Base-by-base conservation (phyloP, 2,113 vertebrate species). In the Odocoileus virginianus region DNA sequence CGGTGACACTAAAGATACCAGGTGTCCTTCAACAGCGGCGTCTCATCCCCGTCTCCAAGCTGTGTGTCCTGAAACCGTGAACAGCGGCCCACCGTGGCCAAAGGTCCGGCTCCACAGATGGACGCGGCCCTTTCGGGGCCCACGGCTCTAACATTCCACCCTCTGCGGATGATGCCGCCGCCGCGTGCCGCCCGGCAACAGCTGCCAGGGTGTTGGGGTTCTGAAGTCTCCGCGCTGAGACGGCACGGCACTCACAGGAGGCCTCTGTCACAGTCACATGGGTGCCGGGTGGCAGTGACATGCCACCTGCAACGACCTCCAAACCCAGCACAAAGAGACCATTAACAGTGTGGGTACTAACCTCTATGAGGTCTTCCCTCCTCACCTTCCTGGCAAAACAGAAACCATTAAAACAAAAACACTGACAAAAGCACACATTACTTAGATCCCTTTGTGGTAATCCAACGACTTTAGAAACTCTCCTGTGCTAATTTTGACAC, bases 151-250 rank as follows among this genome's bases (percentile, higher is more conserved):
- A 64, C 74, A 85, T 57, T 25, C 50, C 47, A 21, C 40, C 25
- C 27, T 33, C 40, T 10, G 7, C 25, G 3, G 28, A 30, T 12
- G 40, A 19, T 25, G 54, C 15, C 14, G 12, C 45, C 40, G 27
- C 33, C 21, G 33, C 13, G 1, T 7, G 54, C 61, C 40, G 0
- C 58, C 45, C 1, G 0, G 33, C 36, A 30, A 54, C 28, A 67
- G 82, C 0, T 17, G 74, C 52, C 27, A 16, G 43, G 33, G 47
- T 40, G 19, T 6, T 23, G 1, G 10, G n/a, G 67, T 23, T 40
- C 78, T 43, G 50, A 54, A 60, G 67, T 17, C 40, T 27, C 17
- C 6, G 1, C 0, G 0, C 74, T 15, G 4, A 45, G 55, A 47
- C 4, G 30, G 60, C 6, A 36, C 21, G 5, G 79, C 10, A 67